Conservation (phyloP, 2,113 vertebrate species). For the Macroglossus sobrinus region DNA sequence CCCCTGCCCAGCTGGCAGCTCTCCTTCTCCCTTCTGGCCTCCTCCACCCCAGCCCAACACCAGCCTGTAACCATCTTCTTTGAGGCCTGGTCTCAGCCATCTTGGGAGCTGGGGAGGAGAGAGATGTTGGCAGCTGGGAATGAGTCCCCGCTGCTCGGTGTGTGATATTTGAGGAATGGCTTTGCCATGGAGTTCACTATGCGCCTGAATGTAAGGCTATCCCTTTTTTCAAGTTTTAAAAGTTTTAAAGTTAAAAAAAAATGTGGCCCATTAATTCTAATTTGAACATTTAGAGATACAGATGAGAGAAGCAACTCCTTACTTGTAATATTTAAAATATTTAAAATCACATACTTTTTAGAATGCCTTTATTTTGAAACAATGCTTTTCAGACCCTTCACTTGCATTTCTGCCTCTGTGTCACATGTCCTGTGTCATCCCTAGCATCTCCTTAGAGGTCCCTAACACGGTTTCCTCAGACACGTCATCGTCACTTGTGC, state of each 20-base stretch:
- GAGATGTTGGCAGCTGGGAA: background rate
- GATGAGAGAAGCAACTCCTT: background rate
- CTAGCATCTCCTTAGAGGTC: background rate
- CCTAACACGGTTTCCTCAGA: background rate
- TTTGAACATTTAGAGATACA: background rate
- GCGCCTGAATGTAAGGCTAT: background rate
- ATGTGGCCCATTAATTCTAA: background rate
- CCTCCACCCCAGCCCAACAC: background rate
- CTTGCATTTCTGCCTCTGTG: background rate
- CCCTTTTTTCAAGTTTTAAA: background rate
- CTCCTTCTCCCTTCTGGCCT: background rate
- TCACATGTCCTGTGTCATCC: background rate
- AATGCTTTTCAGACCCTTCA: background rate
- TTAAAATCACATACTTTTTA: slow-evolving; percentile 2
- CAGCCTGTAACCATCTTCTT: background rate
- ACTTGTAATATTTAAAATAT: background rate
- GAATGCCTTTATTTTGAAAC: background rate
- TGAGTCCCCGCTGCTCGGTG: background rate
- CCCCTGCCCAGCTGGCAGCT: background rate
- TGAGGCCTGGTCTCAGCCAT: background rate
- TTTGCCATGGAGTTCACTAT: background rate
- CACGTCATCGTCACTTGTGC: background rate
- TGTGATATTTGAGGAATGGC: background rate
- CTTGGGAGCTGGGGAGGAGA: background rate
- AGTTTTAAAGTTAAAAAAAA: background rate